Evolutionary conservation across 2,888 invertebrate genomes (phyloP), one percentile per base, ranked within the genome.

Genomic region (Drosophila paranaensis): DNA sequence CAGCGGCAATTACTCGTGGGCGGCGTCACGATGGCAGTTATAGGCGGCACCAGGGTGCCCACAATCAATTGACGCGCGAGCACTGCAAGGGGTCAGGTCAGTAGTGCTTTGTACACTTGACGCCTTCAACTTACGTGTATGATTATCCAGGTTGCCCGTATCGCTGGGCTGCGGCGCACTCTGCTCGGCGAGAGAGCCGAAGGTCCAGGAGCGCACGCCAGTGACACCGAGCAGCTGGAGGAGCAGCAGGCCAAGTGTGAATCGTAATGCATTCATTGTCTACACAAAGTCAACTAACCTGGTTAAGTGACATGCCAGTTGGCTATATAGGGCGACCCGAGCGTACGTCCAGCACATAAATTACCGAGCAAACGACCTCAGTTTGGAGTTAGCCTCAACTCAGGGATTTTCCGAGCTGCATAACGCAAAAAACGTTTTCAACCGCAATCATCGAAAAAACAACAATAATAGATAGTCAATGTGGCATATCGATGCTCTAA

Each of bases 1-100:
- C 93, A 93, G 9, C 89, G 89, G 54, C 93, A 93, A 71, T 86
- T 82, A 6, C 79, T 83, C 14, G 68, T 11, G n/a, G 74, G 58
- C 2, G 88, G 71, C 1, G 55, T 69, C 0, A 88, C 81, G n/a
- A 81, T 81, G 3, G 63, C 56, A 0, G 88, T 79, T 16, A 74
- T 69, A 0, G 70, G 68, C 1, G 71, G 66, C 65, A 79, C 61
- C 57, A 89, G 25, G 0, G 84, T 82, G 46, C 90, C 91, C 51
- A 81, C 77, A 71, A 91, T 82, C 40, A 91, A 53, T 66, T 91
- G 91, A 5, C 91, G 82, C n/a, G 90, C 81, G 8, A 89, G 76
- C n/a, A 69, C 91, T 91, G 46, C 27, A 57, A 64, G 9, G 20
- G 30, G 11, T 8, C 40, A 3, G 6, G 8, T 40, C 27, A 39